These are phyloP conservation scores for Zootermopsis nevadensis DNA, from an alignment of 2,888 invertebrate genomes.

Conservation along the genomic window DNA sequence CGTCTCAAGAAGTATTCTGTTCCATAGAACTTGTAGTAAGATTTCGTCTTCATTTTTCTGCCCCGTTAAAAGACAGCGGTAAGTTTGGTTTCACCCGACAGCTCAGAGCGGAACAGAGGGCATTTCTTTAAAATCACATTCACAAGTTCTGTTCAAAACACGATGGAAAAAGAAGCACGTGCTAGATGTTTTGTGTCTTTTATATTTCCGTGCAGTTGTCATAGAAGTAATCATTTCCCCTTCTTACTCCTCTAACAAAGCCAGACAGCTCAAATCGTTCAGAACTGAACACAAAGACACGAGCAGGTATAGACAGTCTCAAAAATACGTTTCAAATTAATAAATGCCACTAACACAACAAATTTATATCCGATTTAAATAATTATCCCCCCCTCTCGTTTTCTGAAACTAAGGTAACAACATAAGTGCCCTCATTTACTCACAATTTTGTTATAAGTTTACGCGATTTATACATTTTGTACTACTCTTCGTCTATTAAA, in stretches of 20 bases:
- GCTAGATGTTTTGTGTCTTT: slow-evolving; percentile 3
- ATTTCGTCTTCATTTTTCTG: no score
- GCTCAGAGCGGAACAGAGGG: not conserved
- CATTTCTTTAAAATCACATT: slow-evolving; percentile 17
- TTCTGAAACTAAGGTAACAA: not conserved
- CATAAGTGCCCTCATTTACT: not conserved
- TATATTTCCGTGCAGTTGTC: slow-evolving; percentile 21
- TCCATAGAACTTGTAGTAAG: no score
- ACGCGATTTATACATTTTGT: no score
- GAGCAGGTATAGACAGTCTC: not conserved
- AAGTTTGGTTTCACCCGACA: not conserved
- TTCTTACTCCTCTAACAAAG: not conserved
- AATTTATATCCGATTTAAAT: not conserved
- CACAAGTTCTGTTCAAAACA: slow-evolving; percentile 7
- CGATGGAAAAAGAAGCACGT: not conserved
- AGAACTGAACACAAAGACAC: not conserved
- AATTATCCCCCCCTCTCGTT: not conserved
- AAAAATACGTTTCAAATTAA: not conserved
- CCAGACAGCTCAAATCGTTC: slow-evolving; percentile 2
- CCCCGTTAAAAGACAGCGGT: not conserved
- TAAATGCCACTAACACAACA: not conserved
- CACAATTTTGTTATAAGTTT: no score
- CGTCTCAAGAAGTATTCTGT: no score
- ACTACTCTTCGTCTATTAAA: no score
- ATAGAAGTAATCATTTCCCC: slow-evolving; percentile 21